A percentile compares a stretch with the other conserved stretches of the same genome.
These are phyloP conservation scores for Schrankia costaestrigalis DNA, from an alignment of 2,888 invertebrate species.

Conservation along the genomic window DNA sequence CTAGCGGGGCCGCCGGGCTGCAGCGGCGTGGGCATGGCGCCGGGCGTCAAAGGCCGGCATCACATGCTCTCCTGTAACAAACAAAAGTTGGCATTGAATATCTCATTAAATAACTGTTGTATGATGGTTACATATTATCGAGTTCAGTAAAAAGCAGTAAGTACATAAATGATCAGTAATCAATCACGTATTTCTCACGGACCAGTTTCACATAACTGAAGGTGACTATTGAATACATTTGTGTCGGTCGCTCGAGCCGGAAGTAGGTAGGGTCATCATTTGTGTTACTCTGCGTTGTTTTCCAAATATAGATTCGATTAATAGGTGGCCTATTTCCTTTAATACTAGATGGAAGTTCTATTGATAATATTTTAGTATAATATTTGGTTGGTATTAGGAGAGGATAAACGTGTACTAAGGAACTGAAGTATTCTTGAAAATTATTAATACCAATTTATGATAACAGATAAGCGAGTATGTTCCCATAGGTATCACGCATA, in stretches of 20 bases:
- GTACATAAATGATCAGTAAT: slow-evolving; percentile 30
- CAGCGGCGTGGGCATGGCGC: slow-evolving; percentile 82
- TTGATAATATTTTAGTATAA: no score
- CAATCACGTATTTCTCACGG: slow-evolving; percentile 67
- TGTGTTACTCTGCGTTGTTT: slow-evolving; percentile 62
- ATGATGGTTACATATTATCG: background rate
- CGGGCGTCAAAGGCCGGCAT: slow-evolving; percentile 81
- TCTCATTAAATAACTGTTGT: background rate
- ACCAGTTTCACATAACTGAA: slow-evolving; percentile 61
- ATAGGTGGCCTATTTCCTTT: slow-evolving; percentile 27
- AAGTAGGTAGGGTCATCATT: slow-evolving; percentile 65
- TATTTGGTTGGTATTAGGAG: slow-evolving; percentile 25
- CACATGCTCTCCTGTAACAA: slow-evolving; percentile 81
- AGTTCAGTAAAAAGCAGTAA: slow-evolving; percentile 18
- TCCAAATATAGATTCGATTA: slow-evolving; percentile 45
- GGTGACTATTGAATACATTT: slow-evolving; percentile 67
- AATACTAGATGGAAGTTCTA: slow-evolving; percentile 17
- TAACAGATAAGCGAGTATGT: slow-evolving; percentile 49
- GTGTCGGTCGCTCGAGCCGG: slow-evolving; percentile 56
- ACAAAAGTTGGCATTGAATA: slow-evolving; percentile 1
- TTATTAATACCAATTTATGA: slow-evolving; percentile 26
- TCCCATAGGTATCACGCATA: slow-evolving; percentile 51
- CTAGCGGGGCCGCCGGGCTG: slow-evolving; percentile 82
- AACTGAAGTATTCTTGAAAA: slow-evolving; percentile 28
- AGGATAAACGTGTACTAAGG: slow-evolving; percentile 28